Base-by-base conservation (phyloP, 2,888 invertebrate genomes). In the Falcaria lacertinaria region DNA sequence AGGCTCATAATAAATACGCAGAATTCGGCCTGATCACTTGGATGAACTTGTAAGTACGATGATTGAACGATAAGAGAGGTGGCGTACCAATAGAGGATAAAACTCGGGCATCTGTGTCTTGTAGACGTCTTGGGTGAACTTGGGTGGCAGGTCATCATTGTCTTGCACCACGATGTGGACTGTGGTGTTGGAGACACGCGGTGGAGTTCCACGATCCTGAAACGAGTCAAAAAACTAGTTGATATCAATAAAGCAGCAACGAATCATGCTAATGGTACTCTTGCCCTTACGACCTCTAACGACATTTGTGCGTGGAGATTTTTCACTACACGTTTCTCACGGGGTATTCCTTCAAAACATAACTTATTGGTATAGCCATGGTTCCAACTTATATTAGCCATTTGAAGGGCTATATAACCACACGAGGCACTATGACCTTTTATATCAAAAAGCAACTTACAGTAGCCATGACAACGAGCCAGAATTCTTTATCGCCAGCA, bases 161-260 rank as follows among this genome's bases (percentile, higher is more conserved):
- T 96, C 96, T 44, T 91, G 89, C 0, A 97, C 93, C 25, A 90
- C 86, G 37, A 97, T 91, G 42, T 90, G 91, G 2, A 97, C 90
- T 0, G 93, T 93, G 0, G 95, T 92, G 53, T 94, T 95, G 4
- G 93, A 89, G 58, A 92, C 94, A 49, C 91, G 91, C 2, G 94
- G 92, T 0, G 96, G 96, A 0, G 93, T 91, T 0, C 97, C 97
- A 6, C 96, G 93, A 79, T 97, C 97, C 95, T 95, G 74, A 1
- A 81, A 42, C 7, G 5, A 7, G 1, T 1, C 3, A 22, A 1
- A 22, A 22, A 22, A 22, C 7, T 2, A 2, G 5, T 6, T 22
- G 5, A 22, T 22, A 22, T 22, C 22, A n/a, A n/a, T n/a, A n/a
- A n/a, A n/a, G n/a, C n/a, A n/a, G n/a, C n/a, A n/a, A n/a, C n/a